Conservation (phyloP, 2,113 vertebrate genomes). For the Hyperoodon ampullatus region DNA sequence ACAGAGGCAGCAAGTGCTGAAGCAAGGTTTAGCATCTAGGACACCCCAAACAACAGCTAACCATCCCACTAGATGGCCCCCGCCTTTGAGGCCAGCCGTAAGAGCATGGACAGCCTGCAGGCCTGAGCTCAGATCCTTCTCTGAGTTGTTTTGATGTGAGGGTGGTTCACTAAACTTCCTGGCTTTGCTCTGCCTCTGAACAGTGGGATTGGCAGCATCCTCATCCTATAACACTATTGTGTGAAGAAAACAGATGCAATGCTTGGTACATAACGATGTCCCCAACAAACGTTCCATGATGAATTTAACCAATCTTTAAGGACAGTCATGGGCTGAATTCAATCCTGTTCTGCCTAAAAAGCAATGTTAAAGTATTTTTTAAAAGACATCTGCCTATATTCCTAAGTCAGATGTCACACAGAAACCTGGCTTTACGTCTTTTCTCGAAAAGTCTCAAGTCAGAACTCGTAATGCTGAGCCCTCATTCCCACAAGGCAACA, state of each 20-base stretch:
- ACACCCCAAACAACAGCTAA: accelerated
- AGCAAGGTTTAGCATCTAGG: background rate
- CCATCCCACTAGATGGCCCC: accelerated
- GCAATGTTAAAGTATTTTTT: background rate
- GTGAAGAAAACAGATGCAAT: background rate
- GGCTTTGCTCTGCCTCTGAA: background rate
- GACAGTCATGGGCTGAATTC: background rate
- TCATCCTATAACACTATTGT: accelerated
- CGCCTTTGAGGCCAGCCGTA: accelerated
- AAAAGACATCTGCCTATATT: background rate
- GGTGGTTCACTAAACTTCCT: background rate
- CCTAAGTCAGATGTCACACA: background rate
- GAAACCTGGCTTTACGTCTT: background rate
- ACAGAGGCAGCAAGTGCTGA: background rate
- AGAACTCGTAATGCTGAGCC: accelerated
- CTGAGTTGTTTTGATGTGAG: accelerated
- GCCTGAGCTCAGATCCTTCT: too few relatives aligned
- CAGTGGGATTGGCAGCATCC: background rate
- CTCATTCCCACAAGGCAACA: background rate
- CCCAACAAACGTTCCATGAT: background rate
- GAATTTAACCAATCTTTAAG: background rate
- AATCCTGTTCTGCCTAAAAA: background rate
- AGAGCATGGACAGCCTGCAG: accelerated
- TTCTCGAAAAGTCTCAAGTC: background rate
- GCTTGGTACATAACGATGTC: accelerated